A percentile compares a stretch with the other conserved stretches of the same genome.
phyloP scores from a whole-genome alignment of 2,113 vertebrate genomes.

The Hydrochoerus hydrochaeris region DNA sequence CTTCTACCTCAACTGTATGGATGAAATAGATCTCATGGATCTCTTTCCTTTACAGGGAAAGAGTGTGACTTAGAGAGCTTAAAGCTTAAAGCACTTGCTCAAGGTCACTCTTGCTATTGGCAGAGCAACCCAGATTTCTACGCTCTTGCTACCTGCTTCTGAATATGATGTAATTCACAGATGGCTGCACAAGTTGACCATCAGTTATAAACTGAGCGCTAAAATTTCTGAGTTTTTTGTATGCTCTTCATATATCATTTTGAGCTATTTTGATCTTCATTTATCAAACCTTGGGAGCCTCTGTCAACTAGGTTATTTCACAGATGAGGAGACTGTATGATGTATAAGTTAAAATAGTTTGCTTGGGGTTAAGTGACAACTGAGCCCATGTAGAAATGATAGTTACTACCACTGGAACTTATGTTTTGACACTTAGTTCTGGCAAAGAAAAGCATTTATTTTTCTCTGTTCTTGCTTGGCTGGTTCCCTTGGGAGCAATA shows the following conservation, averaged over 20 bases:
- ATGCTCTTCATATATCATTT: not conserved
- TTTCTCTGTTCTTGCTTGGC: constrained; percentile 43
- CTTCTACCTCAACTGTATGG: not conserved
- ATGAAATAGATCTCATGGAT: not conserved
- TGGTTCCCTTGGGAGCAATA: not conserved
- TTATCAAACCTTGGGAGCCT: not conserved
- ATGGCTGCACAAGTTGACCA: not conserved
- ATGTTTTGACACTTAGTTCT: constrained; percentile 52
- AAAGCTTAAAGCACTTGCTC: constrained; percentile 18
- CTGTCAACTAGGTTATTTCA: not conserved
- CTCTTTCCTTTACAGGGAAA: not conserved
- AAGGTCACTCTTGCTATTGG: constrained; percentile 42
- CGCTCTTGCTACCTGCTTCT: not conserved
- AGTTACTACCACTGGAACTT: not conserved
- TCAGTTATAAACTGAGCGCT: not conserved
- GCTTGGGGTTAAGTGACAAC: not conserved
- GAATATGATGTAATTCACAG: not conserved
- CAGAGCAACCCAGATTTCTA: not conserved
- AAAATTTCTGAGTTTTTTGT: not conserved
- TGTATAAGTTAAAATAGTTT: not conserved
- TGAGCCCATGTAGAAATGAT: not conserved
- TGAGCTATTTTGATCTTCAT: constrained; percentile 44
- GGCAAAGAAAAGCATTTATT: constrained; percentile 27
- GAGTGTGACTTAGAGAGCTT: not conserved
- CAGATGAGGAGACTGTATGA: not conserved